Percentiles rank a stretch among this genome's conserved stretches.
These are phyloP conservation scores for Cheilinus undulatus DNA, from an alignment of 2,113 vertebrate species.

Conservation along the genomic window DNA sequence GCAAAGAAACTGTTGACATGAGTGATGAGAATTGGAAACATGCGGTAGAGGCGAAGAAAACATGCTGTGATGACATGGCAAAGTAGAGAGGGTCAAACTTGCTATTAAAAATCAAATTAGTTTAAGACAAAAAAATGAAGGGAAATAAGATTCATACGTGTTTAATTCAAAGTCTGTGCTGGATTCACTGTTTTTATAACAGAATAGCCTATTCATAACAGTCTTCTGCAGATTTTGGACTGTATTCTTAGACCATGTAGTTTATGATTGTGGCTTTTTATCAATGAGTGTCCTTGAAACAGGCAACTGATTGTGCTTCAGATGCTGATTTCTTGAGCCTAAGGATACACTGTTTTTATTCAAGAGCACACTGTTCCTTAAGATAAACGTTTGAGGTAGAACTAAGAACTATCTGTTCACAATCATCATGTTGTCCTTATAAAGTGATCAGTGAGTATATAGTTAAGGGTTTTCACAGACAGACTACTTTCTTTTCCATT, in stretches of 20 bases:
- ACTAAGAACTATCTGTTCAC: no score
- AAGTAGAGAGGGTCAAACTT: constrained; percentile 6
- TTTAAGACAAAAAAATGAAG: neutral
- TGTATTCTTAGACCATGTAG: neutral
- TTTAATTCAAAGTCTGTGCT: neutral
- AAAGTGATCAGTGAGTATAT: no score
- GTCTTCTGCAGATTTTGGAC: neutral
- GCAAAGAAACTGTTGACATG: neutral
- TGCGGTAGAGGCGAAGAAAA: constrained; percentile 6
- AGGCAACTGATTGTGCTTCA: no score
- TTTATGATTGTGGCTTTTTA: no score
- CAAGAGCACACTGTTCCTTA: no score
- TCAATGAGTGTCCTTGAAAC: neutral
- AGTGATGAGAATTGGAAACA: constrained; percentile 19
- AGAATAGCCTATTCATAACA: neutral
- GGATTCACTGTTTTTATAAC: neutral
- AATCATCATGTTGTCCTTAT: no score
- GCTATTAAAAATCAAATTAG: neutral
- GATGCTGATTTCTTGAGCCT: no score
- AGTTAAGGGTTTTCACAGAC: no score
- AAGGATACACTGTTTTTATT: no score
- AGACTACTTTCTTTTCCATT: no score
- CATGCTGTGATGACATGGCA: neutral
- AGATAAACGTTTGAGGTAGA: no score
- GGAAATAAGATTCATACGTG: neutral